Evolutionary conservation across 2,888 invertebrate species (phyloP).

Genomic region (Acrocyrtus sp.): DNA sequence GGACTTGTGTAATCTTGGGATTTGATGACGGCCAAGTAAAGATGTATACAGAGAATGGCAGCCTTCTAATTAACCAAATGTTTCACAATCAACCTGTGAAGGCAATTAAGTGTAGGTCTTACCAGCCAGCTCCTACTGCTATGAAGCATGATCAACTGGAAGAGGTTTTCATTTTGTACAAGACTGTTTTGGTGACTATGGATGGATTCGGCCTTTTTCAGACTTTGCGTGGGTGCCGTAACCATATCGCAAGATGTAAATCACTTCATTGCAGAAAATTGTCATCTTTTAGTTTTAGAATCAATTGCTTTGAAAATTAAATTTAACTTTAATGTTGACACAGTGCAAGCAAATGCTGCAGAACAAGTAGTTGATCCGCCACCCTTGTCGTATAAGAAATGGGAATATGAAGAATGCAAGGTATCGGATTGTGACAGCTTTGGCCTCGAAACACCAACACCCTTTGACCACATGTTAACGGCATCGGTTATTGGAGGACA

Average conservation of each 20-base stretch:
- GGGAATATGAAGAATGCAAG: slow-evolving; percentile 81
- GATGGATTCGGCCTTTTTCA: slow-evolving; percentile 83
- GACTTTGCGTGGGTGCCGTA: slow-evolving; percentile 80
- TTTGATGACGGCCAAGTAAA: slow-evolving; percentile 84
- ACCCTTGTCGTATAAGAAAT: slow-evolving; percentile 82
- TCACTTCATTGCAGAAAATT: background rate
- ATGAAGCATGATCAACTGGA: slow-evolving; percentile 69
- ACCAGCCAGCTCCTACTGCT: slow-evolving; percentile 68
- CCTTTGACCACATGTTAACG: slow-evolving; percentile 87
- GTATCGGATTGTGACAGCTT: slow-evolving; percentile 82
- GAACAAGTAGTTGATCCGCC: slow-evolving; percentile 70
- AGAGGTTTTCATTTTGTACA: slow-evolving; percentile 81
- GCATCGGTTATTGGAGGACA: slow-evolving; percentile 82
- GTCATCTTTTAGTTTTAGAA: background rate
- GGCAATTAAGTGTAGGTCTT: slow-evolving; percentile 82
- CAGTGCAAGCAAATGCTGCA: slow-evolving; percentile 77
- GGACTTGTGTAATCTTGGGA: slow-evolving; percentile 92
- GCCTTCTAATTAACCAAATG: slow-evolving; percentile 82
- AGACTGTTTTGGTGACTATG: slow-evolving; percentile 77
- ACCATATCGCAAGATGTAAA: slow-evolving; percentile 82
- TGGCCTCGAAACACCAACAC: slow-evolving; percentile 77
- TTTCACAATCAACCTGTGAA: slow-evolving; percentile 84
- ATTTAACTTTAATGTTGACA: background rate
- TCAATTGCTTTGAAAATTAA: background rate
- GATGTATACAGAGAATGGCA: slow-evolving; percentile 91